These are phyloP conservation scores for Hyposoter dolosus DNA, from an alignment of 2,888 invertebrate genomes.

Conservation along the genomic window DNA sequence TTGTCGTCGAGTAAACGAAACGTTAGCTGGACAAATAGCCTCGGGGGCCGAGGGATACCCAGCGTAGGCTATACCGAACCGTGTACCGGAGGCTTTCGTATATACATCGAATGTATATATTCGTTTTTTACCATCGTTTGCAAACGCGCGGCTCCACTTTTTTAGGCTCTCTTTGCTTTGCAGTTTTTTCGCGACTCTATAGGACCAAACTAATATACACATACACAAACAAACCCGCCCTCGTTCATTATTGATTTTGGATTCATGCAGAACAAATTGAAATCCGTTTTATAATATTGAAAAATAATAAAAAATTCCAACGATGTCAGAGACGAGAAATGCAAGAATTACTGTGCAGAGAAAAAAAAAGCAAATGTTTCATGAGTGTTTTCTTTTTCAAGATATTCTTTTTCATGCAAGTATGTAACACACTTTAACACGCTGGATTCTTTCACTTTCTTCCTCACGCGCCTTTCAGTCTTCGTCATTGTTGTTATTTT, in stretches of 20 bases:
- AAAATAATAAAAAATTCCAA: neutral
- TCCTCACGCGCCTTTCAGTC: conserved; percentile 15
- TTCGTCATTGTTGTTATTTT: neutral
- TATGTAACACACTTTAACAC: neutral
- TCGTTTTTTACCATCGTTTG: conserved; percentile 31
- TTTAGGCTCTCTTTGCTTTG: conserved; percentile 69
- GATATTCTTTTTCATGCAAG: neutral
- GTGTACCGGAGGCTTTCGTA: conserved; percentile 36
- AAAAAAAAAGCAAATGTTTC: neutral
- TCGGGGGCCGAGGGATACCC: conserved; percentile 50
- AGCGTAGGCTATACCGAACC: conserved; percentile 63
- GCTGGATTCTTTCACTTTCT: neutral
- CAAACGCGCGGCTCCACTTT: conserved; percentile 42
- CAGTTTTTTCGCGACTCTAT: conserved; percentile 12
- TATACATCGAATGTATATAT: conserved; percentile 31
- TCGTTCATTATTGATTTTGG: conserved; percentile 32
- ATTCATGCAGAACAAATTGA: neutral
- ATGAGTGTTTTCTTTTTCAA: neutral
- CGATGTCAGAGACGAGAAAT: neutral
- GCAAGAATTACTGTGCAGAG: neutral
- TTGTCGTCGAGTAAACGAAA: conserved; percentile 72
- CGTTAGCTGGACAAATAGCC: conserved; percentile 72
- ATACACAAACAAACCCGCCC: neutral
- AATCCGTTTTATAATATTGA: neutral
- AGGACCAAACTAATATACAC: neutral